Conservation (phyloP, 2,888 invertebrate species). For the Sphaeridia pumilis region DNA sequence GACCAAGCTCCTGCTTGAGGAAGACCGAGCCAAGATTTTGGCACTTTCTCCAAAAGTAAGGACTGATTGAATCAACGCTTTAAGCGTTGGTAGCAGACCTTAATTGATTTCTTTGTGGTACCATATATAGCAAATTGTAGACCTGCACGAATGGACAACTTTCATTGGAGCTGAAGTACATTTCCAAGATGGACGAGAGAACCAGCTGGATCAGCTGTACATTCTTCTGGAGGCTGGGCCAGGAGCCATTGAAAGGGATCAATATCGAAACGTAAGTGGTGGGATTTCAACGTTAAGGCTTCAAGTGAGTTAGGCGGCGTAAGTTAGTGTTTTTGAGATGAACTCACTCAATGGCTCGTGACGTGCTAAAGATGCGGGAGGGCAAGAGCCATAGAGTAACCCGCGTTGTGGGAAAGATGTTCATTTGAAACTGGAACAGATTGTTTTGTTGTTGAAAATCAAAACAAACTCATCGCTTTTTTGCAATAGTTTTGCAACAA, state of each 20-base stretch:
- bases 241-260: constrained; percentile 14
- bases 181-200: background rate
- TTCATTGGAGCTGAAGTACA: constrained; percentile 18
- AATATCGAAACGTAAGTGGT: constrained; percentile 1
- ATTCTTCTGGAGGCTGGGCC: constrained; percentile 32
- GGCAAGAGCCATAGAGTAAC: too few relatives aligned
- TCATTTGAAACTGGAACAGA: too few relatives aligned
- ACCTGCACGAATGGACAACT: constrained; percentile 32
- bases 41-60: constrained; percentile 49
- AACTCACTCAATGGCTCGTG: background rate
- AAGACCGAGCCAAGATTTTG: constrained; percentile 45
- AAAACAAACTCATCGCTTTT: background rate
- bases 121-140: constrained; percentile 27
- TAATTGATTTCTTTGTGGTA: background rate
- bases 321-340: background rate
- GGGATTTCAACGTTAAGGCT: background rate
- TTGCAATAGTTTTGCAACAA: background rate
- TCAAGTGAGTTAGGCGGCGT: background rate
- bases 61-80: too few relatives aligned
- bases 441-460: too few relatives aligned
- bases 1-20: constrained; percentile 51
- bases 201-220: constrained; percentile 17
- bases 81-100: too few relatives aligned
- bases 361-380: too few relatives aligned
- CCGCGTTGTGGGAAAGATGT: too few relatives aligned